These are phyloP conservation scores for Phrynosoma blainvillii DNA, from an alignment of 2,113 vertebrate genomes.

Conservation along the genomic window DNA sequence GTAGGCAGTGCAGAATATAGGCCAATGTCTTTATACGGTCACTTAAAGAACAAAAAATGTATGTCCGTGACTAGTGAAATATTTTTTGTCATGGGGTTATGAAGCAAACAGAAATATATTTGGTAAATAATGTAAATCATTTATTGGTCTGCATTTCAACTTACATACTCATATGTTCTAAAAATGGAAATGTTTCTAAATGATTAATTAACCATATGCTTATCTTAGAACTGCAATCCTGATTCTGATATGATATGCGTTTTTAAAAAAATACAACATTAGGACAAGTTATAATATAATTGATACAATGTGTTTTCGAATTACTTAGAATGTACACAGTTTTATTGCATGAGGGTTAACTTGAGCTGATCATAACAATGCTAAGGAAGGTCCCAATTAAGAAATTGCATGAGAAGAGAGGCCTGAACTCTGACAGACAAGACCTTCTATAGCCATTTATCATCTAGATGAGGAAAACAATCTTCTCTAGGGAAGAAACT, in stretches of 20 bases:
- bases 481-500: not conserved
- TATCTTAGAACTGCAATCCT: conserved; percentile 3
- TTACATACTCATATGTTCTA: not conserved
- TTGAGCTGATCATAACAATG: not conserved
- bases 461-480: not conserved
- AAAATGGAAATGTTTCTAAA: conserved; percentile 23
- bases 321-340: not conserved
- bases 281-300: conserved; percentile 12
- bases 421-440: not conserved
- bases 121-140: not conserved
- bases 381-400: conserved; percentile 12
- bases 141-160: not conserved
- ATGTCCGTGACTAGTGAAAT: not conserved
- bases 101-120: not conserved
- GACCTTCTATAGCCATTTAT: not conserved
- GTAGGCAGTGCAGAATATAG: too few species aligned
- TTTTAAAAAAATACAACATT: not conserved
- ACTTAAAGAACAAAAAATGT: too few species aligned
- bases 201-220: conserved; percentile 15
- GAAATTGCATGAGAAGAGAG: not conserved
- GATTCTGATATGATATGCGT: not conserved
- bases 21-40: too few species aligned
- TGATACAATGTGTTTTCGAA: not conserved
- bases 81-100: not conserved
- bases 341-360: not conserved